Percentiles rank a stretch among this genome's conserved stretches.
Conservation (phyloP, 2,113 vertebrate genomes). For the Cyrtonyx montezumae region DNA sequence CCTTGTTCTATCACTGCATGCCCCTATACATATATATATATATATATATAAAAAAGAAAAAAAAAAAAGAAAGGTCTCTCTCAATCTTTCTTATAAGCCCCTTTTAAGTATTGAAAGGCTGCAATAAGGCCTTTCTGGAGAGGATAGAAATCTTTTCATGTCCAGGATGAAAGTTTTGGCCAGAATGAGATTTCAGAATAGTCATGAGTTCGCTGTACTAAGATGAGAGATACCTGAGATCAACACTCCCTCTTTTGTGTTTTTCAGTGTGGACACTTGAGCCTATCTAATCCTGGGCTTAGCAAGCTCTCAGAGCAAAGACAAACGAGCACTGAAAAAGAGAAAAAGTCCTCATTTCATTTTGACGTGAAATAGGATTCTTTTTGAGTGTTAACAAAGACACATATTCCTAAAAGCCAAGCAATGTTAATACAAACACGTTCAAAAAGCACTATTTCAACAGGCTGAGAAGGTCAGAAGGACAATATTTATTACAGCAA, state of each 20-base stretch:
- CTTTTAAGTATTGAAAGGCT: not conserved
- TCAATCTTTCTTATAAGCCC: not conserved
- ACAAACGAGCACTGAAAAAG: not conserved
- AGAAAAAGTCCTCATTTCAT: not conserved
- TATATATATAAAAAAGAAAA: no score
- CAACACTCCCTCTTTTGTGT: not conserved
- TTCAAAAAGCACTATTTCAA: not conserved
- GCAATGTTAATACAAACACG: not conserved
- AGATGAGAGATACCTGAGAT: not conserved
- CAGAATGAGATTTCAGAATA: not conserved
- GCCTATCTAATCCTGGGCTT: not conserved
- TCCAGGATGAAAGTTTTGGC: not conserved
- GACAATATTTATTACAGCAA: not conserved
- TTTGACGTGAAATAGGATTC: not conserved
- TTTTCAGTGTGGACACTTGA: not conserved
- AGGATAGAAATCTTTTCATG: not conserved
- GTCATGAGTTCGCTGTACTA: not conserved
- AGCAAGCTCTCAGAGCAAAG: not conserved
- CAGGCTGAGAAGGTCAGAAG: conserved; percentile 14
- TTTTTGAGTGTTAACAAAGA: not conserved
- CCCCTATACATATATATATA: not conserved
- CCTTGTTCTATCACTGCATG: not conserved
- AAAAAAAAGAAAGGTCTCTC: not conserved
- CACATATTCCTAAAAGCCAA: not conserved
- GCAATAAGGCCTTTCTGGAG: not conserved